Base-by-base conservation (phyloP, 2,888 invertebrate species). In the Entomobrya multifasciata region DNA sequence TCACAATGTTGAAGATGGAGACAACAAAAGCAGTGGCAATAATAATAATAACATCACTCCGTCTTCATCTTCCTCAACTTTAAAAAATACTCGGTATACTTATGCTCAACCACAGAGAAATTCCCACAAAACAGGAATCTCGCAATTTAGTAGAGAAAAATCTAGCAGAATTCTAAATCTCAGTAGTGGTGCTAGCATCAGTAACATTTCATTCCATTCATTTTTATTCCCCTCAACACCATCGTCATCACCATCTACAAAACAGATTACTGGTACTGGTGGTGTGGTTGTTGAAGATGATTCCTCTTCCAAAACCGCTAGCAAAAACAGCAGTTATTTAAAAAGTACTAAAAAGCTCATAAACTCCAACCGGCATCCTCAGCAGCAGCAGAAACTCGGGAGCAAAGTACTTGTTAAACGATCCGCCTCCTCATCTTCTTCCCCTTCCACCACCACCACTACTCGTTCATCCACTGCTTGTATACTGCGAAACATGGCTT, bases 371-470 rank as follows among this genome's bases (percentile, higher is more conserved):
- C 41, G 70, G 47, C 84, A 78, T 36, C 36, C 36, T 36, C 67
- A 78, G 55, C 55, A 74, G 17, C 15, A 17, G 41, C 74, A 55
- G 36, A 36, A 36, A 36, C 36, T 6, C 36, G 8, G 36, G 36
- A 36, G 36, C 55, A 55, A 36, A 55, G 20, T 20, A 82, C 81
- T 86, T 70, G 82, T 86, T 86, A 89, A 87, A 74, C 87, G 89
- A 60, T 89, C 85, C 49, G 36, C 74, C 74, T 30, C 55, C 55
- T 74, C 25, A 22, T 74, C 55, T n/a, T 36, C 17, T 15, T 25
- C 49, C 10, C 49, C 49, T 36, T 36, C 65, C n/a, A 36, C 30
- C n/a, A n/a, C n/a, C n/a, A n/a, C 36, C n/a, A 10, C n/a, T 49
- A n/a, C 30, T 49, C n/a, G 17, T 17, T 5, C n/a, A 17, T 17